A percentile compares a stretch with the other conserved stretches of the same genome.
Evolutionary conservation across 2,797 vertebrate genomes (phyloP).

Genomic region (Leptatherina wallacei): DNA sequence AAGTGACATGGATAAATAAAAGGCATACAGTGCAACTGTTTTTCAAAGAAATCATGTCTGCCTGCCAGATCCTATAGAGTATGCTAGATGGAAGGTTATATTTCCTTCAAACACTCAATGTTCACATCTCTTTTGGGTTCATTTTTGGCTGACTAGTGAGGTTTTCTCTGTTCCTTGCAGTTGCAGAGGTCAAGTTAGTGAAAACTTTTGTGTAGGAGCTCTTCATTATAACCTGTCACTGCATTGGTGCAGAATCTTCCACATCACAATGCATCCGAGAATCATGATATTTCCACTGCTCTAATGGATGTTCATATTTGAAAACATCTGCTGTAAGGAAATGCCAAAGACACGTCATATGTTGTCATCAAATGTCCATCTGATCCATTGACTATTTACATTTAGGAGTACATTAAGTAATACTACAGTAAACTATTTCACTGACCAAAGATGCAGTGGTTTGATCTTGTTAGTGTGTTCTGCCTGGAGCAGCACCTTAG

Average conservation of each 20-base stretch:
- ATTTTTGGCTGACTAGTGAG: not conserved
- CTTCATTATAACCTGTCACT: not conserved
- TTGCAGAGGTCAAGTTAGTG: no score
- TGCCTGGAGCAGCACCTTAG: not conserved
- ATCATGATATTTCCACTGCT: not conserved
- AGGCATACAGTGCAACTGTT: slow-evolving; percentile 4
- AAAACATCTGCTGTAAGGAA: not conserved
- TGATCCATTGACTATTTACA: no score
- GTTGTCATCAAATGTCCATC: no score
- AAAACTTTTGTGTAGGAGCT: not conserved
- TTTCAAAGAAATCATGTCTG: not conserved
- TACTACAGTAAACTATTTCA: not conserved
- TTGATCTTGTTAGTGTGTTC: not conserved
- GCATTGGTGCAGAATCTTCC: no score
- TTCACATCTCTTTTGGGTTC: not conserved
- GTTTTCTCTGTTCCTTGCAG: not conserved
- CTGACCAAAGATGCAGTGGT: not conserved
- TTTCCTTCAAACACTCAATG: no score
- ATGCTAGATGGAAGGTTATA: slow-evolving; percentile 24
- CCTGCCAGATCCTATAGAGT: not conserved
- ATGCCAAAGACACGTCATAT: no score
- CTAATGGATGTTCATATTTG: not conserved
- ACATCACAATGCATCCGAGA: no score
- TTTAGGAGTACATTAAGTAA: not conserved
- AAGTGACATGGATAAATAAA: slow-evolving; percentile 27